Evolutionary conservation across 2,113 vertebrate genomes (phyloP), one percentile per base, ranked within the genome.

Genomic region (Varanus salvator): DNA sequence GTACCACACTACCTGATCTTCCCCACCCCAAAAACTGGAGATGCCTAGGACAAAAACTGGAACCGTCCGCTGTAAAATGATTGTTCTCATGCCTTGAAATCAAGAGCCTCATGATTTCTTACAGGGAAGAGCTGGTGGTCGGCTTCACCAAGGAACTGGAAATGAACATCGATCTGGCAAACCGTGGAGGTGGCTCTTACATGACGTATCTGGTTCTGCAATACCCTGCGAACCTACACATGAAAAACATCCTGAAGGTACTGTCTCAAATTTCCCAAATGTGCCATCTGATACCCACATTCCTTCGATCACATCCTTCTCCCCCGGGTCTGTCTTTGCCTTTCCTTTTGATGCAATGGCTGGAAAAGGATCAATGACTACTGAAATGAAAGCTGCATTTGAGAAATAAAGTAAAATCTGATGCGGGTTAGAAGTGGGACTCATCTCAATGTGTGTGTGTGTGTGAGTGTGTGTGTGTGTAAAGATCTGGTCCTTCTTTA

Each of bases 221-320:
- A 89, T 95, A 94, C 31, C 96, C 96, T 71, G 84, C 90, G 74
- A 95, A 75, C 50, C 86, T 95, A 1, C 88, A 44, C 21, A 96
- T 96, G 50, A 96, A 94, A 91, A 80, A 87, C 71, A 91, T 93
- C 34, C 90, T 86, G 17, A 82, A 96, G 96, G 95, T 83, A 74
- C 27, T 3, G 31, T 34, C 31, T 31, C 12, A 2, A 34, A 34
- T 74, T 74, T 74, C 4, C 72, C 14, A 3, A 19, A 19, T 15
- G 31, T 12, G 1, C 3, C 72, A 3, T 34, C 31, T n/a, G 2
- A 3, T 5, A 74, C 14, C n/a, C 72, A 2, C 17, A 21, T 5
- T 19, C 15, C 60, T 64, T 64, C 19, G 60, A 15, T 64, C 15
- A 4, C 19, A 5, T 64, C 60, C 3, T 64, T 19, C 60, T 64